A percentile compares a stretch with the other conserved stretches of the same genome.
Conservation (phyloP, 2,797 vertebrate species). For the Gymnodraco acuticeps region DNA sequence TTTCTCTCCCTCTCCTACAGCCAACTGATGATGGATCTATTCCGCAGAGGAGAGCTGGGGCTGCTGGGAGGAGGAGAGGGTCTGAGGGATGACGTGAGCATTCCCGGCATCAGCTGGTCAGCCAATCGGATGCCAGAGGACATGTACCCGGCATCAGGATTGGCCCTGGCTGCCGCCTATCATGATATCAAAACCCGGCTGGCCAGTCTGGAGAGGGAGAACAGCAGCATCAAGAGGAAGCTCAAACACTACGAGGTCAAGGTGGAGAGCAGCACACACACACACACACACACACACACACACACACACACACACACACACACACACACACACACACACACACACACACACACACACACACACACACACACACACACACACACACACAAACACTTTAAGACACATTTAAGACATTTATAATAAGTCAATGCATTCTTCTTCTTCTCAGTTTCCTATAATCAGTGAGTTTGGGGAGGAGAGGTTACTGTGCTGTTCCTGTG, state of each 20-base stretch:
- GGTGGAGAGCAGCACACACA: slow-evolving; percentile 70
- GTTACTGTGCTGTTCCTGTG: slow-evolving; percentile 83
- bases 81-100: slow-evolving; percentile 87
- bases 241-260: slow-evolving; percentile 93
- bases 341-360: neutral
- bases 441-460: slow-evolving; percentile 87
- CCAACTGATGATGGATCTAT: slow-evolving; percentile 88
- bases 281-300: slow-evolving; percentile 2
- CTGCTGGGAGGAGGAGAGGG: slow-evolving; percentile 88
- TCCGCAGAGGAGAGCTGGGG: slow-evolving; percentile 89
- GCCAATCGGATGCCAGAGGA: slow-evolving; percentile 82
- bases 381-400: no score
- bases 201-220: slow-evolving; percentile 90
- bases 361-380: no score
- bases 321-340: neutral
- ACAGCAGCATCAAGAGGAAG: slow-evolving; percentile 89
- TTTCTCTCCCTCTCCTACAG: slow-evolving; percentile 30
- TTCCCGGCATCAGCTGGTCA: slow-evolving; percentile 84
- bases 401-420: neutral
- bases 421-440: neutral
- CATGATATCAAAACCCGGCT: slow-evolving; percentile 92
- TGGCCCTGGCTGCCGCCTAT: slow-evolving; percentile 92
- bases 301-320: slow-evolving; percentile 12
- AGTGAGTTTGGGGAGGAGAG: slow-evolving; percentile 88
- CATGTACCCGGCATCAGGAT: slow-evolving; percentile 90